Percentiles rank a stretch among this genome's conserved stretches.
These are phyloP conservation scores for Oenanthe oenanthe DNA, from an alignment of 2,113 vertebrate genomes.

Conservation along the genomic window DNA sequence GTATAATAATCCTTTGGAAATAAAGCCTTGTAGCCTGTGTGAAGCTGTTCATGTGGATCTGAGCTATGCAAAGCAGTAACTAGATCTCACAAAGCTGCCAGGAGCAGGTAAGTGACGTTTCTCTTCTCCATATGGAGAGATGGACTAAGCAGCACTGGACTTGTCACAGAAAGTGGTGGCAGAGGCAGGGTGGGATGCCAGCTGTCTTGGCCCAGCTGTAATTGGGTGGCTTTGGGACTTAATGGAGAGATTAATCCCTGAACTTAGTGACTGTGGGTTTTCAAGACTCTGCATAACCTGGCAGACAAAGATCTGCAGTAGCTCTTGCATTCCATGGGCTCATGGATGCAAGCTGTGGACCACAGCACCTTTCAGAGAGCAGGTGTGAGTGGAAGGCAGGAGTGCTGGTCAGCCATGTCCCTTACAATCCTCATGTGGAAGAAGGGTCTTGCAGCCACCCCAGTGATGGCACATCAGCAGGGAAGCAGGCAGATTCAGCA, in stretches of 20 bases:
- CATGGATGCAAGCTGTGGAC: not conserved
- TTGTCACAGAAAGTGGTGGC: not conserved
- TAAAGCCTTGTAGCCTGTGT: not conserved
- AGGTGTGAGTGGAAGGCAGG: not conserved
- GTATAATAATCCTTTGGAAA: not conserved
- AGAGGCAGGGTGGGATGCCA: not conserved
- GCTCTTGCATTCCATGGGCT: not conserved
- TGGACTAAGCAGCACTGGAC: not conserved
- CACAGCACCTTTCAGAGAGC: not conserved
- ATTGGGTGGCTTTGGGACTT: not conserved
- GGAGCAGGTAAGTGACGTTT: slow-evolving; percentile 22
- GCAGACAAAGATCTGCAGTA: not conserved
- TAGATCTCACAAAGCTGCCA: not conserved
- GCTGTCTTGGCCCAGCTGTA: not conserved
- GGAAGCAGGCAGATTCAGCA: not conserved
- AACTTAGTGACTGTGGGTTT: not conserved
- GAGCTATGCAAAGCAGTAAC: slow-evolving; percentile 6
- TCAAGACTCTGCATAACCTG: not conserved
- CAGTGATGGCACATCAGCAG: not conserved
- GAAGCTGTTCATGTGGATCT: not conserved
- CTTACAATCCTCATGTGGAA: not conserved
- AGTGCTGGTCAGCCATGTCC: not conserved
- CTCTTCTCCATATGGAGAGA: not conserved
- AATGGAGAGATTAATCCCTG: not conserved
- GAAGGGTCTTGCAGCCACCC: not conserved